phyloP scores from a whole-genome alignment of 2,888 invertebrate genomes.

The Scrobipalpa atriplicella region DNA sequence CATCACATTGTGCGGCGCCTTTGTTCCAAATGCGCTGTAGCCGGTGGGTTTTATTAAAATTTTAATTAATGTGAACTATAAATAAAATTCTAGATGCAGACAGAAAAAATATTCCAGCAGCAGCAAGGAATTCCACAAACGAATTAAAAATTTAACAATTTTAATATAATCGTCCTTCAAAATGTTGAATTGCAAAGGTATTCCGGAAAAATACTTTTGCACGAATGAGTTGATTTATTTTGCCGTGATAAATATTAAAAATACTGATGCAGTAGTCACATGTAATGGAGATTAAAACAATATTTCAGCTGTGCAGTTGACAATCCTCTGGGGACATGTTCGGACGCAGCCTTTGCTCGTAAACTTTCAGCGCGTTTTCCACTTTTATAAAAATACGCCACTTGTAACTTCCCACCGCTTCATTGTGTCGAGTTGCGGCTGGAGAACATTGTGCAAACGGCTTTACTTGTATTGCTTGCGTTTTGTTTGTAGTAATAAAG shows the following conservation, averaged over 20 bases:
- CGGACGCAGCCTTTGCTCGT: constrained; percentile 1
- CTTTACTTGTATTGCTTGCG: constrained; percentile 18
- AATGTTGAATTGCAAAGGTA: neutral
- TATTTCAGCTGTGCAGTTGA: constrained; percentile 25
- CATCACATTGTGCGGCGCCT: constrained; percentile 56
- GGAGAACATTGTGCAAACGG: constrained; percentile 34
- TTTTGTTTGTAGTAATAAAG: neutral
- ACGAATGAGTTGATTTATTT: constrained; percentile 37
- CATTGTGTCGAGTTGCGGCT: constrained; percentile 36
- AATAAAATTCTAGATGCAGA: constrained; percentile 38
- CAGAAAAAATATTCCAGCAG: neutral
- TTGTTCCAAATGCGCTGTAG: constrained; percentile 56
- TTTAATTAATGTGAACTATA: constrained; percentile 63
- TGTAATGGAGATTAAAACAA: constrained; percentile 26
- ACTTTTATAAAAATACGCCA: constrained; percentile 44
- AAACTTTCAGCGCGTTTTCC: constrained; percentile 17
- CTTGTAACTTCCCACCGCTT: constrained; percentile 45
- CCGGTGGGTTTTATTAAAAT: constrained; percentile 60
- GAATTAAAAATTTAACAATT: neutral
- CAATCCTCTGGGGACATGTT: constrained; percentile 10
- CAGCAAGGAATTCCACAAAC: neutral
- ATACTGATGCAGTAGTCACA: constrained; percentile 33
- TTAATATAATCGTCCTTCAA: neutral
- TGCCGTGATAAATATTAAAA: constrained; percentile 36
- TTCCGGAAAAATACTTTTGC: constrained; percentile 8